Conservation (phyloP, 1,140 invertebrate genomes). For the Lepidurus arcticus region DNA sequence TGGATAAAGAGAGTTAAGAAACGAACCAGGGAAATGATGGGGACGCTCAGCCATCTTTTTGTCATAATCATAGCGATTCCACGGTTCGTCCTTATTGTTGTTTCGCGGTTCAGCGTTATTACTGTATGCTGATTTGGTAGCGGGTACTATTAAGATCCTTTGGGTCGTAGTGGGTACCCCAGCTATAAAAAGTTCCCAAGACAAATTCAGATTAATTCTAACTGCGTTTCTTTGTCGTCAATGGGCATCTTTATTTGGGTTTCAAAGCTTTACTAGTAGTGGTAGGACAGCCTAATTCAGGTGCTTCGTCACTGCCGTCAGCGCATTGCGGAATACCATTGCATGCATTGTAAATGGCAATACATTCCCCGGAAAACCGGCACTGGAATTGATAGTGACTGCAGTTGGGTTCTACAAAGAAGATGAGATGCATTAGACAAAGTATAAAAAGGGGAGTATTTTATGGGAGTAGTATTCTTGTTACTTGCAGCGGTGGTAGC, state of each 20-base stretch:
- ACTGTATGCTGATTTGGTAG: neutral
- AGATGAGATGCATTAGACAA: neutral
- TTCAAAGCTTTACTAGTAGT: slow-evolving; percentile 25
- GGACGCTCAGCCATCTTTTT: slow-evolving; percentile 11
- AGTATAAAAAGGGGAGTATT: neutral
- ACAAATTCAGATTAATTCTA: no score
- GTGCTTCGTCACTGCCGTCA: slow-evolving; percentile 83
- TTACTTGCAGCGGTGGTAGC: slow-evolving; percentile 33
- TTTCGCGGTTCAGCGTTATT: neutral
- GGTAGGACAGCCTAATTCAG: slow-evolving; percentile 66
- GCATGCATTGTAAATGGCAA: slow-evolving; percentile 91
- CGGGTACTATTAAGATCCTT: neutral
- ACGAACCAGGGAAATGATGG: neutral
- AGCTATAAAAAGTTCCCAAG: neutral
- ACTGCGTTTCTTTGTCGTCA: neutral
- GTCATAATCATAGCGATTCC: neutral
- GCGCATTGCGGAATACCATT: slow-evolving; percentile 89
- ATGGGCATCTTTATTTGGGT: neutral
- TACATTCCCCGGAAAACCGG: slow-evolving; percentile 76
- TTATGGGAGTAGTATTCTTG: neutral
- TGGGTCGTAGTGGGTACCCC: neutral
- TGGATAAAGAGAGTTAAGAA: neutral
- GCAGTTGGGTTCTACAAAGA: slow-evolving; percentile 49
- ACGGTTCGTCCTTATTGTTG: neutral
- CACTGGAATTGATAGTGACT: slow-evolving; percentile 82